A percentile compares a stretch with the other conserved stretches of the same genome.
These are phyloP conservation scores for Chaenogobius annularis DNA, from an alignment of 2,113 vertebrate genomes.

Conservation along the genomic window DNA sequence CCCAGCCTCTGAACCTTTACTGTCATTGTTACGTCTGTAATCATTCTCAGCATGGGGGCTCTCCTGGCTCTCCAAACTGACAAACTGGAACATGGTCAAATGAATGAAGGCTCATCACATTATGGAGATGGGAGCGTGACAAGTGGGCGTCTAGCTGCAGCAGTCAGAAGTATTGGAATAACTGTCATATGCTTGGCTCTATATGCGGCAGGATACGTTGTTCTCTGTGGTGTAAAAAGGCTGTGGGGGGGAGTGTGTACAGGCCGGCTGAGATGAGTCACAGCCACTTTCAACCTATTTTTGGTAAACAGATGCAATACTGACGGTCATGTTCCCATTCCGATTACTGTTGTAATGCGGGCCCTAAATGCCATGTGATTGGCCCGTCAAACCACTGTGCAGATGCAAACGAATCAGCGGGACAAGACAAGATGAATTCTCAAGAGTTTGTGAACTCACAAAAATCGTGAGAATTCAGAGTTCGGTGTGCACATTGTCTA, in stretches of 20 bases:
- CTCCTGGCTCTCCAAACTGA: conserved; percentile 38
- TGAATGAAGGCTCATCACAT: conserved; percentile 60
- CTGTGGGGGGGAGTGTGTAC: neutral
- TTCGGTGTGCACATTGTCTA: too few relatives aligned
- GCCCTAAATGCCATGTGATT: too few relatives aligned
- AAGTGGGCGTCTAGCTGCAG: conserved; percentile 35
- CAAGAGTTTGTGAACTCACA: too few relatives aligned
- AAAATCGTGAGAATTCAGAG: too few relatives aligned
- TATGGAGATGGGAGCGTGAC: conserved; percentile 43
- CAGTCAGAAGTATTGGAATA: conserved; percentile 16
- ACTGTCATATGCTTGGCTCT: conserved; percentile 30
- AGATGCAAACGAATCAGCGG: too few relatives aligned
- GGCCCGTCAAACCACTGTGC: too few relatives aligned
- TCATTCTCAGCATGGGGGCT: conserved; percentile 31
- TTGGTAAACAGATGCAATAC: neutral
- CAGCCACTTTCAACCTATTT: conserved; percentile 1
- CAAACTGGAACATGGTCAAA: conserved; percentile 48
- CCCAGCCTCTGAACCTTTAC: conserved; percentile 49
- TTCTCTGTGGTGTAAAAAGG: conserved; percentile 30
- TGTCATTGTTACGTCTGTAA: conserved; percentile 65
- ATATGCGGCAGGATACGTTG: conserved; percentile 20
- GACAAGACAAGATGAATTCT: too few relatives aligned
- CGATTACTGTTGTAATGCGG: neutral
- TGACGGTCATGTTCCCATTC: neutral
- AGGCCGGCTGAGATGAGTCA: neutral